Evolutionary conservation across 2,888 invertebrate genomes (phyloP), one percentile per base, ranked within the genome.

Genomic region (Pegoplata infirma): DNA sequence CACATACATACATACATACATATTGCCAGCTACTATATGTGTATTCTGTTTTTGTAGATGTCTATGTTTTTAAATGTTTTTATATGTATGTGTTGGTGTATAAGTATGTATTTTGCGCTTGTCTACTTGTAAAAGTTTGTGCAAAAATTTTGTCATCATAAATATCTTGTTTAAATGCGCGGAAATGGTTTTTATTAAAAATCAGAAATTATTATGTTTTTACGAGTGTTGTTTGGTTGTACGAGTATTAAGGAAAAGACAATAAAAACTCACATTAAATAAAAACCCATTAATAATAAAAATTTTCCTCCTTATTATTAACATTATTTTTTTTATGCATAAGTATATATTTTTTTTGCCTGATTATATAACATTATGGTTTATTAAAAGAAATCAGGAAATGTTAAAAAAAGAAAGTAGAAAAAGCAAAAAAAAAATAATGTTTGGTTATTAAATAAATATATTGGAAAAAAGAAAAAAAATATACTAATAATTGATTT

Each of bases 131-230:
- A n/a, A n/a, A n/a, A n/a, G n/a, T 47, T 47, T 8, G 51, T 53
- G 12, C n/a, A n/a, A 47, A 55, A 55, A 23, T 59, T 58, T 61
- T 69, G 58, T 69, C 53, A 55, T 74, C 59, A 66, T 74, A 71
- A 78, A 78, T 74, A 71, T 71, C 69, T 53, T 66, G 66, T 66
- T 71, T 66, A 67, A 79, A 63, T 79, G 71, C 49, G 66, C 44
- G 59, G 59, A 69, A 71, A 67, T 71, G 61, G 8, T 51, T 66
- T 69, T 61, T 53, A 47, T 71, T 58, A 74, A 73, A 74, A 64
- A 36, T 68, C 59, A 12, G 32, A 71, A 79, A 63, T 75, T 66
- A 61, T 74, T 32, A 53, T 49, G 12, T 49, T 49, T 61, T 71
- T 55, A 68, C 51, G 47, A 46, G 21, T 61, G 49, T 32, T 55